Conservation (phyloP, 1,140 invertebrate genomes). For the Lithobius niger region DNA sequence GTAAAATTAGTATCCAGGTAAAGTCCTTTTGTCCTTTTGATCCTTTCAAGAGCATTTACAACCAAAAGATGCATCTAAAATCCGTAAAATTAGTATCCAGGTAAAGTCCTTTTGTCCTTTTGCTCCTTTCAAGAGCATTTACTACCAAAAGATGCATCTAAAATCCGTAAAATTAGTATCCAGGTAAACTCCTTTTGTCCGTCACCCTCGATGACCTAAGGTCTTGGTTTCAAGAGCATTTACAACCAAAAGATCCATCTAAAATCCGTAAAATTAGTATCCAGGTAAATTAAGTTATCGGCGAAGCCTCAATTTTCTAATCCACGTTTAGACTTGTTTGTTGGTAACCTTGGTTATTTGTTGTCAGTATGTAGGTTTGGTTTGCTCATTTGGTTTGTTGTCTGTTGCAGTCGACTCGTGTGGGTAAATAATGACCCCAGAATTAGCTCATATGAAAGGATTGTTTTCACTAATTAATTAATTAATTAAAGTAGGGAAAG, state of each 20-base stretch:
- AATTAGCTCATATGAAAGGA: too few species aligned
- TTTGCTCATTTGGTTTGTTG: too few species aligned
- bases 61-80: neutral
- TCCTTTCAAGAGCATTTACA: constrained; percentile 5
- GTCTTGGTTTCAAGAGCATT: constrained; percentile 5
- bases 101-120: neutral
- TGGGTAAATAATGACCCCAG: too few species aligned
- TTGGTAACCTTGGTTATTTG: too few species aligned
- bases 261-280: constrained; percentile 6
- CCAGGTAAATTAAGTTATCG: too few species aligned
- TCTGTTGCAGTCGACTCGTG: too few species aligned
- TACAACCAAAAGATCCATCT: neutral
- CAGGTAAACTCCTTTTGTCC: constrained; percentile 2
- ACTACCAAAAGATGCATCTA: neutral
- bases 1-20: constrained; percentile 8
- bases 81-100: constrained; percentile 7
- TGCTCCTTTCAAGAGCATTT: constrained; percentile 7
- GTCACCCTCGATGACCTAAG: constrained; percentile 3
- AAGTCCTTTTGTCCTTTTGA: neutral
- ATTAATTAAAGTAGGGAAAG: too few species aligned
- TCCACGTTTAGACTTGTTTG: too few species aligned
- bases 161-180: constrained; percentile 6
- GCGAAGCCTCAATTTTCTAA: too few species aligned
- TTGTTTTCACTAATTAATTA: too few species aligned
- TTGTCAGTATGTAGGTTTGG: too few species aligned